Evolutionary conservation across 1,140 invertebrate species (phyloP), one percentile per base, ranked within the genome.

Genomic region (Rhyzopertha dominica): DNA sequence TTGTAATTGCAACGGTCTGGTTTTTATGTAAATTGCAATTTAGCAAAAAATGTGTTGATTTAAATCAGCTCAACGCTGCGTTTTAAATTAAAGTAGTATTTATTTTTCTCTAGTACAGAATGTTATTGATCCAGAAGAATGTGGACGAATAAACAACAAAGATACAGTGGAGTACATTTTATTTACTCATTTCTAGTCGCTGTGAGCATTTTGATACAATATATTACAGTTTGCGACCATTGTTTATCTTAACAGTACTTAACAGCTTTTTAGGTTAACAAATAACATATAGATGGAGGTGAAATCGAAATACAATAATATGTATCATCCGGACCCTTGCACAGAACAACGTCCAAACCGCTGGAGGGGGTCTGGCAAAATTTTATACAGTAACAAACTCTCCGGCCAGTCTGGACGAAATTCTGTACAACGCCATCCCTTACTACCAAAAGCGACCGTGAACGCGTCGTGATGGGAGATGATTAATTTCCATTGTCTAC

Each of bases 231-330:
- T 61, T 60, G 63, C 64, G 63, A 66, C 63, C 53, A 52, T 56
- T 53, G 52, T 55, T 56, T 51, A 58, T 62, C 62, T 65, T 66
- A 67, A 67, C 63, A 67, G 59, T 67, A 67, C 63, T 65, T 67
- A 67, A 67, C 65, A 67, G 65, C 62, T 58, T 67, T 67, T 62
- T 60, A 58, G 43, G 53, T 66, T 66, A 67, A 67, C 65, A 67
- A 67, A 65, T 65, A 67, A 67, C 65, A 67, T 67, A 67, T 59
- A 60, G 55, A 63, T 66, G 58, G 49, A 65, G 62, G 63, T 66
- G 62, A 65, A 59, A 62, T 61, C 53, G 56, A 62, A 59, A 58
- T 65, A 60, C 54, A 61, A 56, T 56, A 47, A 49, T 56, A 53
- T 58, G 40, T 61, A 43, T 55, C 46, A 47, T 43, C 36, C 24